Conservation (phyloP, 2,888 invertebrate species). For the Lasioglossum leucozonium region DNA sequence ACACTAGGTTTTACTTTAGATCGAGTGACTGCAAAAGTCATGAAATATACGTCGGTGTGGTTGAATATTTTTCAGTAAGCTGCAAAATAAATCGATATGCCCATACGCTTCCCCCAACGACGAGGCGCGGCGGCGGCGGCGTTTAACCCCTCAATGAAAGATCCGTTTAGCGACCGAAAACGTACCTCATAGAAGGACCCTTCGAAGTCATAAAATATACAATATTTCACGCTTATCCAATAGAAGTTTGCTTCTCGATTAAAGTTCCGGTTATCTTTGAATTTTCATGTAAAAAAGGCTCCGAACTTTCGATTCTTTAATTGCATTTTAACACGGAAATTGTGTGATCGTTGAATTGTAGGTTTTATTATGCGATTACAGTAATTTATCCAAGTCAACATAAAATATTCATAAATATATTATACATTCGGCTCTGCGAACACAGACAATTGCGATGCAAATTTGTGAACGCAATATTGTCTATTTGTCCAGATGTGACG, state of each 20-base stretch:
- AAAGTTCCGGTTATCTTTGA: no score
- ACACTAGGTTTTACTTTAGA: slow-evolving; percentile 38
- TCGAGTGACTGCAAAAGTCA: slow-evolving; percentile 2
- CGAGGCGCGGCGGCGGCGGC: neutral
- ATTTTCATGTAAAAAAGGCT: no score
- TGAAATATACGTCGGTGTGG: neutral
- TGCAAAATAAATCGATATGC: slow-evolving; percentile 20
- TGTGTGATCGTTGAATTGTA: neutral
- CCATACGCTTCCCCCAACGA: neutral
- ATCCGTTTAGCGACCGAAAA: neutral
- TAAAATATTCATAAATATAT: neutral
- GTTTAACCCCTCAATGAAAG: neutral
- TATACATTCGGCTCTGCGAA: neutral
- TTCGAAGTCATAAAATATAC: neutral
- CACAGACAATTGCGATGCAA: no score
- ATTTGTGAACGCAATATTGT: neutral
- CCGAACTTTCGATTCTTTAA: neutral
- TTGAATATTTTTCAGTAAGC: slow-evolving; percentile 14
- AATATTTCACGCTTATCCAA: neutral
- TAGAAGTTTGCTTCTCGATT: neutral
- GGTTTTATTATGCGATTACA: neutral
- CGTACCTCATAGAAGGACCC: neutral
- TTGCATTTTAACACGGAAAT: neutral
- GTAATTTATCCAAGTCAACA: neutral
- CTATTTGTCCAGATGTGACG: neutral